A percentile compares a stretch with the other conserved stretches of the same genome.
Conservation (phyloP, 2,888 invertebrate genomes). For the Sicus ferrugineus region DNA sequence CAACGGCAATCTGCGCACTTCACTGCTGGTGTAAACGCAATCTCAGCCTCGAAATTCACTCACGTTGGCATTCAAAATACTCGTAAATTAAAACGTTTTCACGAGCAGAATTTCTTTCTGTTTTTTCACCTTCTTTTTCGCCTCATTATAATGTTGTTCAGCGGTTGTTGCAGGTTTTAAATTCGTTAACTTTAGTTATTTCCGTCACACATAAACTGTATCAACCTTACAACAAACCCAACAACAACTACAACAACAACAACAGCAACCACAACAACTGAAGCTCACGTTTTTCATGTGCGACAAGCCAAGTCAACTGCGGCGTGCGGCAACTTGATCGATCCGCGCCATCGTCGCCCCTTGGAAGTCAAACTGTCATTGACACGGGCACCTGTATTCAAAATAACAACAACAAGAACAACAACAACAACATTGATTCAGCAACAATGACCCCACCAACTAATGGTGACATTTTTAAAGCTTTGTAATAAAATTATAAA, state of each 20-base stretch:
- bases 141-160: no score
- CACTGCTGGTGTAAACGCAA: no score
- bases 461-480: conserved; percentile 33
- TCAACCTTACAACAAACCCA: neutral
- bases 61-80: neutral
- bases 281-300: conserved; percentile 30
- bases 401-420: conserved; percentile 12
- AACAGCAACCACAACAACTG: neutral
- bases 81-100: no score
- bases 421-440: neutral
- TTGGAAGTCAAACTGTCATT: conserved; percentile 60
- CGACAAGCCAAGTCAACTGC: conserved; percentile 12
- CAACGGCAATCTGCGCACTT: no score
- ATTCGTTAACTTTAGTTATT: no score
- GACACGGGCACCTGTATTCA: conserved; percentile 50
- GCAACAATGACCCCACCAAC: conserved; percentile 14
- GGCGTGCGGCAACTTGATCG: conserved; percentile 9
- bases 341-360: conserved; percentile 29
- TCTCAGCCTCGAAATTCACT: no score
- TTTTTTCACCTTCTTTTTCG: no score
- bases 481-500: conserved; percentile 49
- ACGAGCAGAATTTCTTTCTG: no score
- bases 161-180: no score
- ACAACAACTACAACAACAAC: neutral
- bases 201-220: neutral